Percentiles rank a stretch among this genome's conserved stretches.
Conservation (phyloP, 2,113 vertebrate genomes). For the Smithornis capensis region DNA sequence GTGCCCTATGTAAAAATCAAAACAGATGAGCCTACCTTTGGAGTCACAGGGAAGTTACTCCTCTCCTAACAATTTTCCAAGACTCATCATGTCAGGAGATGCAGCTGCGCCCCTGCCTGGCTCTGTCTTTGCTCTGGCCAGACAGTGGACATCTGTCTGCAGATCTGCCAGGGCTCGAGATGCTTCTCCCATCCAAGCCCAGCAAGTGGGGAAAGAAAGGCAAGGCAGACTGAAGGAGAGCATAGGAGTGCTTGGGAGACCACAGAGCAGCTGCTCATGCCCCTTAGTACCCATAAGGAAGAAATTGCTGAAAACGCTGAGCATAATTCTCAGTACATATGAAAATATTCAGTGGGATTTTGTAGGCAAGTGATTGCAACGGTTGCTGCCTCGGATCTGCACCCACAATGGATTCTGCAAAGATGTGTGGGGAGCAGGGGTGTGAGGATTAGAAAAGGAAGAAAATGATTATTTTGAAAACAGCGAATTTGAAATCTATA, state of each 20-base stretch:
- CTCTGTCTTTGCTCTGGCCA: neutral
- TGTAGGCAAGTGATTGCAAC: neutral
- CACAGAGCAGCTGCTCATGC: neutral
- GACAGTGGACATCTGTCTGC: neutral
- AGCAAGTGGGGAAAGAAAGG: neutral
- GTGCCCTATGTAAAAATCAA: neutral
- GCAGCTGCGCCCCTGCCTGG: neutral
- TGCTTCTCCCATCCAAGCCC: neutral
- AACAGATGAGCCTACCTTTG: neutral
- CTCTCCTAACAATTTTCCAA: neutral
- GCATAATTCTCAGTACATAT: neutral
- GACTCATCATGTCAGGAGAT: neutral
- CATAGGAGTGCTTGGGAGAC: accelerated
- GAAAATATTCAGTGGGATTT: neutral
- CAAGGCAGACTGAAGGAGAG: neutral
- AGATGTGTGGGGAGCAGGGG: neutral
- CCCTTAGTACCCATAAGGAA: neutral
- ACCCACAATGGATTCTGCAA: neutral
- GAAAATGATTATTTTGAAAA: neutral
- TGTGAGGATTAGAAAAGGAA: neutral
- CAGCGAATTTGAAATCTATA: neutral
- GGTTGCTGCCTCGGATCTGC: neutral
- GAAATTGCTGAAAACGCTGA: neutral
- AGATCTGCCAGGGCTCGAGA: neutral
- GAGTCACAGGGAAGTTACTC: neutral